Evolutionary conservation across 1,140 invertebrate species (phyloP).

Genomic region (Sipha flava): DNA sequence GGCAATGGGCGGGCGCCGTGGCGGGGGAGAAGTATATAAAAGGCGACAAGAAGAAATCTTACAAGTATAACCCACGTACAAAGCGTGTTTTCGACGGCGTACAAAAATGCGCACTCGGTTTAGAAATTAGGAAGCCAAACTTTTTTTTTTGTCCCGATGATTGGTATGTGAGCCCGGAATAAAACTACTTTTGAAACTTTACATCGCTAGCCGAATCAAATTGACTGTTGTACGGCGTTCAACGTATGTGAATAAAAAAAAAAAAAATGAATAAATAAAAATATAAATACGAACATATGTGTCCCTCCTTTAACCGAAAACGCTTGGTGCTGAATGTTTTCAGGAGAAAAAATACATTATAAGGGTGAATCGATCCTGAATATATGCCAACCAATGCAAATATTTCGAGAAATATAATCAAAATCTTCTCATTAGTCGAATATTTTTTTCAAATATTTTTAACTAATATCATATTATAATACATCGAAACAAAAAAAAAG

Average conservation of each 20-base stretch:
- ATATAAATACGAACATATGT: neutral
- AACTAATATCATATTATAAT: too few species aligned
- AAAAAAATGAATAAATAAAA: too few species aligned
- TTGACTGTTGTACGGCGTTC: neutral
- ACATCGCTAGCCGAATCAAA: neutral
- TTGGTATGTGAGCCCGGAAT: neutral
- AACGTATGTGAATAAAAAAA: too few species aligned
- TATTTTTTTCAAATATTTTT: too few species aligned
- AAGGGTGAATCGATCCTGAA: too few species aligned
- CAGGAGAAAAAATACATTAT: too few species aligned
- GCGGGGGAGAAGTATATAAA: neutral
- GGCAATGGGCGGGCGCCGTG: neutral
- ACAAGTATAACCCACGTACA: neutral
- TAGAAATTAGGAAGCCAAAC: constrained; percentile 23
- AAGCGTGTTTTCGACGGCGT: neutral
- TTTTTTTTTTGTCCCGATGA: neutral
- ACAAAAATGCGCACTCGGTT: neutral
- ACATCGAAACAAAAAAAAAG: too few species aligned
- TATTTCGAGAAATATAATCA: too few species aligned
- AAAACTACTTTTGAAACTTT: neutral
- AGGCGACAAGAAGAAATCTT: neutral
- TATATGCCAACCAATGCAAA: too few species aligned
- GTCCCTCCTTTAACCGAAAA: neutral
- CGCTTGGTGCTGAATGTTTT: too few species aligned
- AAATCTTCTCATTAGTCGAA: too few species aligned